Evolutionary conservation across 1,140 invertebrate species (phyloP), one percentile per base, ranked within the genome.

Genomic region (Oreohelix idahoensis): DNA sequence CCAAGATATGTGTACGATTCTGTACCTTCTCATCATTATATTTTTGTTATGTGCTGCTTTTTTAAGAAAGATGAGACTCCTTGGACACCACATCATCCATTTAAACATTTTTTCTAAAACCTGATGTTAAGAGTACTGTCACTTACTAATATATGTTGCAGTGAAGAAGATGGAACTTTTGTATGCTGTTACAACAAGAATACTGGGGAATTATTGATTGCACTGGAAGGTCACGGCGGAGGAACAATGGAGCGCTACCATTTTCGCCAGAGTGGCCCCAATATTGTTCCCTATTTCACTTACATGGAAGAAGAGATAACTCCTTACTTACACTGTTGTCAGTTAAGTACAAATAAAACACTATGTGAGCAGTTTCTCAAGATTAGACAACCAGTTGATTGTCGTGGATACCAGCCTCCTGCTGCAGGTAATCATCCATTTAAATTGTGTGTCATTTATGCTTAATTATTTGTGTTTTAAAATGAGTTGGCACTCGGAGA

Each of bases 311-410:
- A 87, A 32, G 89, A 91, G 75, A 70, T 90, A 13, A 78, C 88
- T 8, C 88, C 90, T 23, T 87, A 80, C 63, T 74, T 90, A 39
- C 89, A 91, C 69, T 91, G 90, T 82, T 90, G 90, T 82, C 81
- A 87, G 42, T 90, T 89, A 80, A 87, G 88, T 17, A 26, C 36
- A 13, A 84, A 86, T 66, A 45, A 51, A 17, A 69, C 81, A 15
- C 85, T 88, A 81, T 88, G 88, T 79, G 51, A 75, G 58, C 39
- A 78, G 15, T 90, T 86, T 78, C 81, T 83, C 10, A n/a, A 81
- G 23, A 83, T 76, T 39, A 75, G 89, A 79, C 81, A 78, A 36
- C 87, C 89, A 10, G 86, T 87, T 17, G 86, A 83, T 38, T 90
- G 89, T 77, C 84, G 87, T 45, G 84, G 80, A 42, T 90, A 91